Percentiles rank a stretch among this genome's conserved stretches.
phyloP scores from a whole-genome alignment of 2,113 vertebrate species.

The Bungarus multicinctus region DNA sequence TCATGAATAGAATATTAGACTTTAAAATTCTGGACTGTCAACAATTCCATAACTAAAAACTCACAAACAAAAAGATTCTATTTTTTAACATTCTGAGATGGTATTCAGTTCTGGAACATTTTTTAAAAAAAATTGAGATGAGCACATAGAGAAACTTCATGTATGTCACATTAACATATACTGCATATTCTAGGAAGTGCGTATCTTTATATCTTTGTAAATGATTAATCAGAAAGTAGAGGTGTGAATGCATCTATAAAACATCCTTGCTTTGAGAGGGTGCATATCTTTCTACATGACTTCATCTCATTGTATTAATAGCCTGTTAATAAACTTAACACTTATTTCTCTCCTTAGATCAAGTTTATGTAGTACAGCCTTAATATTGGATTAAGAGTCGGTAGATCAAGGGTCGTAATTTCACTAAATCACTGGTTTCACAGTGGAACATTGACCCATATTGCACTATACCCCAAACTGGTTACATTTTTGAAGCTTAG shows the following conservation, averaged over 20 bases:
- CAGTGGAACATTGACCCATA: neutral
- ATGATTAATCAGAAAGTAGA: neutral
- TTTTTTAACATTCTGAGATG: neutral
- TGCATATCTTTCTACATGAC: neutral
- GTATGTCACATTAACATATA: neutral
- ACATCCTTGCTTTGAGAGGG: neutral
- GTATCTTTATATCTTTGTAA: accelerated
- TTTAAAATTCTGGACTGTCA: neutral
- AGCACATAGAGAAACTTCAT: neutral
- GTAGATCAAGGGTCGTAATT: neutral
- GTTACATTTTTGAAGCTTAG: neutral
- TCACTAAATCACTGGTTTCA: neutral
- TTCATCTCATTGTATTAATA: neutral
- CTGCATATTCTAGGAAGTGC: neutral
- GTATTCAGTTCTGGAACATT: slow-evolving; percentile 3
- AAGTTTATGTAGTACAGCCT: neutral
- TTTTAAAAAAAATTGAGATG: neutral
- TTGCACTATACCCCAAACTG: neutral
- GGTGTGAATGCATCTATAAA: neutral
- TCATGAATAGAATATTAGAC: neutral
- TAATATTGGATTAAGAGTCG: neutral
- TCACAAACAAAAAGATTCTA: neutral
- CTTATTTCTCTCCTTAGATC: neutral
- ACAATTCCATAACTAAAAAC: neutral
- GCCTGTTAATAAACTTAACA: neutral